These are phyloP conservation scores for Tribolium freemani DNA, from an alignment of 2,888 invertebrate genomes.

Conservation along the genomic window DNA sequence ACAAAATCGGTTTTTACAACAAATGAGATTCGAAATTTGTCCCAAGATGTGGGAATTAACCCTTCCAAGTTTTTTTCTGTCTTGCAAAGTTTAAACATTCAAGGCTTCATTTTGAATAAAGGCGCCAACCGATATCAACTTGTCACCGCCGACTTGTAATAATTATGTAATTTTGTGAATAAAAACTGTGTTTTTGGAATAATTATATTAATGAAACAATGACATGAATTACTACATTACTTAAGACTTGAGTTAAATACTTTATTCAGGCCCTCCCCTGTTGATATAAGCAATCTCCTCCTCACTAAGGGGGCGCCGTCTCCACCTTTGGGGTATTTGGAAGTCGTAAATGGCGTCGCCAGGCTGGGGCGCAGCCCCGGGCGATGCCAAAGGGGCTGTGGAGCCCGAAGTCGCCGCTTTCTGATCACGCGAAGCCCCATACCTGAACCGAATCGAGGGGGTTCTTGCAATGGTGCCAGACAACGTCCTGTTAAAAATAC, in stretches of 20 bases:
- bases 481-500: conserved; percentile 52
- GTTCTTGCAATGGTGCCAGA: conserved; percentile 56
- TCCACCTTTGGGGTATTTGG: conserved; percentile 63
- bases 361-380: conserved; percentile 13
- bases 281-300: conserved; percentile 66
- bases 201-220: conserved; percentile 31
- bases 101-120: conserved; percentile 88
- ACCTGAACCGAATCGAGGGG: conserved; percentile 61
- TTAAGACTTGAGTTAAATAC: conserved; percentile 12
- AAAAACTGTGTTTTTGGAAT: background rate
- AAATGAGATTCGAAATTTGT: conserved; percentile 83
- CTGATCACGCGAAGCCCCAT: conserved; percentile 60
- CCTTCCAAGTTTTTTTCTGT: conserved; percentile 78
- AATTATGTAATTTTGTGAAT: conserved; percentile 27
- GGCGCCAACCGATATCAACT: conserved; percentile 68
- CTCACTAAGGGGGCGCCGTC: conserved; percentile 60
- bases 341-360: conserved; percentile 62
- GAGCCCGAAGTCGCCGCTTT: conserved; percentile 36
- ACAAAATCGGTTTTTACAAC: conserved; percentile 81
- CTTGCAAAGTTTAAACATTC: conserved; percentile 84
- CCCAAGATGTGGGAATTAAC: conserved; percentile 75
- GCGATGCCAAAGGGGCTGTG: conserved; percentile 21
- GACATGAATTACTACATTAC: conserved; percentile 23
- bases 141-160: conserved; percentile 51
- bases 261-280: conserved; percentile 61